Base-by-base conservation (phyloP, 2,113 vertebrate genomes). In the Climacteris rufus region DNA sequence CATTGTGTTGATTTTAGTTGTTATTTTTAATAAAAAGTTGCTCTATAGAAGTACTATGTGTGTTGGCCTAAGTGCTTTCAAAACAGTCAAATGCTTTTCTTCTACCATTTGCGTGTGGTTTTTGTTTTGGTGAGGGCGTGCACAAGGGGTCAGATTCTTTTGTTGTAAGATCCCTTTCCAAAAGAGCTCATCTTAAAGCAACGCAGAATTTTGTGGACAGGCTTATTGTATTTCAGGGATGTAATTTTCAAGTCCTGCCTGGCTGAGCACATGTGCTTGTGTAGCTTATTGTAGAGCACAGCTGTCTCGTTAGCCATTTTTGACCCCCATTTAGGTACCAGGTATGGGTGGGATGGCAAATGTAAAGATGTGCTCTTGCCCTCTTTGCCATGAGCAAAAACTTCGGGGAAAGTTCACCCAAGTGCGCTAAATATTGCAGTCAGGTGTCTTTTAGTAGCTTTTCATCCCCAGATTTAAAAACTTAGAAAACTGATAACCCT, bases 361-460 rank as follows among this genome's bases (percentile, higher is more conserved):
- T 5, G 0, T 1, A 53, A 56, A 76, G 20, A 30, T 42, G 11
- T 7, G 11, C 12, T 52, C 16, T 60, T 56, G 12, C 44, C 21
- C 8, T 64, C 83, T 68, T 45, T 20, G 13, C 24, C 0, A 0
- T 23, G 31, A 56, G 42, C 12, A 3, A n/a, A n/a, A n/a, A 15
- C 23, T 82, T 39, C 21, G 17, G 18, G 22, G 49, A 69, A 57
- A 49, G 75, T 27, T 0, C 8, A 56, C 17, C 31, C 23, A 42
- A 28, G 39, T 12, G 27, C 3, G 0, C 44, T 39, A 11, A 45
- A 18, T 8, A 3, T 11, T 61, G 10, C 14, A 14, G 7, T 54
- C 30, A 52, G 0, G 5, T 47, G 25, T 63, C n/a, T 60, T 17
- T 85, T 22, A 13, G 19, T 20, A 63, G 40, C 25, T 91, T 57